A percentile compares a stretch with the other conserved stretches of the same genome.
Evolutionary conservation across 2,888 invertebrate genomes (phyloP).

Genomic region (Ophion obscuratus): DNA sequence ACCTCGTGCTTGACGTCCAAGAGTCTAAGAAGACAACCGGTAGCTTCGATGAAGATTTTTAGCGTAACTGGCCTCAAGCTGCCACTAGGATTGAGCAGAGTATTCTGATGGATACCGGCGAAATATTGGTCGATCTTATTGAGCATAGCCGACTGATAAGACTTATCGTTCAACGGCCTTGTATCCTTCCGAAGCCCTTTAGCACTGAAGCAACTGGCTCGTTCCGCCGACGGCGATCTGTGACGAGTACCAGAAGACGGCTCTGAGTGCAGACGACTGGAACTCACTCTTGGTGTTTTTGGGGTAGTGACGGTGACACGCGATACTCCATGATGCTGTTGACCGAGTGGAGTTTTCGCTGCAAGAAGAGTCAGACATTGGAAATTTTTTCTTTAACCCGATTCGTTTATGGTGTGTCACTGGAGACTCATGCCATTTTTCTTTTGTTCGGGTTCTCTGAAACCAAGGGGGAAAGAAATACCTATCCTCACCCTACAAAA

Average conservation of each 20-base stretch:
- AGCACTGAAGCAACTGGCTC: constrained; percentile 72
- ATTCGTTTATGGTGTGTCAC: too few species aligned
- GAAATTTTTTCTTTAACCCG: neutral
- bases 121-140: constrained; percentile 78
- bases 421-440: too few species aligned
- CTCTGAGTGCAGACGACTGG: constrained; percentile 19
- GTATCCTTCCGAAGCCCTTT: constrained; percentile 78
- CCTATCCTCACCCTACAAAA: too few species aligned
- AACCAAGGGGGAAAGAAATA: too few species aligned
- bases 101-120: constrained; percentile 66
- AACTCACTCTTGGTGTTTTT: constrained; percentile 39
- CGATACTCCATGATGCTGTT: constrained; percentile 32
- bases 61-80: constrained; percentile 79
- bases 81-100: constrained; percentile 76
- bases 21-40: constrained; percentile 73
- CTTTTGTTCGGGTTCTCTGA: too few species aligned
- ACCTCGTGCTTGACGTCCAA: constrained; percentile 75
- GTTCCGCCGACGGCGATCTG: constrained; percentile 78
- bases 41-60: constrained; percentile 79
- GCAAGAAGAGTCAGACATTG: neutral
- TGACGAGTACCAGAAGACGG: constrained; percentile 66
- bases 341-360: constrained; percentile 63
- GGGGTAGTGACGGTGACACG: constrained; percentile 60
- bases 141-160: constrained; percentile 77
- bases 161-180: constrained; percentile 78